A percentile compares a stretch with the other conserved stretches of the same genome.
Evolutionary conservation across 2,113 vertebrate species (phyloP).

Genomic region (Rhipidura dahli): DNA sequence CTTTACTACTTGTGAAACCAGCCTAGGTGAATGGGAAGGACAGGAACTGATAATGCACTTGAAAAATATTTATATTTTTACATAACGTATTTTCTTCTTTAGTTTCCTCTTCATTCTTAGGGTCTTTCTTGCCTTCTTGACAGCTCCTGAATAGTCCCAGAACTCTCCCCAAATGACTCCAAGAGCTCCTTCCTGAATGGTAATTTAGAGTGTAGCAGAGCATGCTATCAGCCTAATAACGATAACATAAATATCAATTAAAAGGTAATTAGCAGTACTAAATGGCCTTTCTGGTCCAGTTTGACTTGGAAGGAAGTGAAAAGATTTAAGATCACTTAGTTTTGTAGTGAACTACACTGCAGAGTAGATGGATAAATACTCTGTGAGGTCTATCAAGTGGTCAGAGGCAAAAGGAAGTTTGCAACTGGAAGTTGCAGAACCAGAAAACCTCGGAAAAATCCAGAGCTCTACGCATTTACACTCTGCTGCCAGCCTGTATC

Average conservation of each 20-base stretch:
- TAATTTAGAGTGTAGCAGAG: neutral
- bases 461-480: neutral
- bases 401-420: neutral
- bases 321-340: neutral
- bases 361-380: neutral
- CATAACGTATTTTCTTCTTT: neutral
- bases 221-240: neutral
- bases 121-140: neutral
- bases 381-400: neutral
- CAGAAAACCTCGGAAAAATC: neutral
- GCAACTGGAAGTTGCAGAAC: neutral
- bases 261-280: neutral
- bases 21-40: neutral
- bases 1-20: neutral
- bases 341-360: neutral
- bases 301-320: neutral
- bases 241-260: neutral
- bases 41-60: neutral
- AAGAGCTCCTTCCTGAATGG: neutral
- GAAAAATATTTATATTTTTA: neutral
- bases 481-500: neutral
- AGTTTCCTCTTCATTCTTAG: neutral
- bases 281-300: neutral
- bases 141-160: neutral
- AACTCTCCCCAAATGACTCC: neutral